Conservation (phyloP, 2,797 vertebrate species). For the Melanotaenia parkinsoni region DNA sequence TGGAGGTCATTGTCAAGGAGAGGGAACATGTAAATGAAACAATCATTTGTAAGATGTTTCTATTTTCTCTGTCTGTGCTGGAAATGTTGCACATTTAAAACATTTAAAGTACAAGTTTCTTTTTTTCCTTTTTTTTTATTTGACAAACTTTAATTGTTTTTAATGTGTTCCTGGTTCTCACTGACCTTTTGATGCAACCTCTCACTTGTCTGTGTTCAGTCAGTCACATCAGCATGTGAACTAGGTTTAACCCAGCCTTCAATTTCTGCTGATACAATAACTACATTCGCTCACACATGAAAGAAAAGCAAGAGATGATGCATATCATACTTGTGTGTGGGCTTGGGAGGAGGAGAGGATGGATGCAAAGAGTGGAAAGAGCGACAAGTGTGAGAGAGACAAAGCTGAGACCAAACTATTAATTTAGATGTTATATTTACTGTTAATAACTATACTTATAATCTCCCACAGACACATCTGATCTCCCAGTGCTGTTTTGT, state of each 20-base stretch:
- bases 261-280: slow-evolving; percentile 35
- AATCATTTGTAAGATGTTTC: neutral
- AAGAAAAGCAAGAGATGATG: slow-evolving; percentile 1
- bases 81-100: neutral
- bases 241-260: neutral
- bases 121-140: neutral
- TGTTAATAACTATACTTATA: neutral
- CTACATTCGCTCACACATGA: slow-evolving; percentile 27
- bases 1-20: slow-evolving; percentile 40
- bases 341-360: neutral
- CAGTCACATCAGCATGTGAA: neutral
- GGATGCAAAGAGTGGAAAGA: too few relatives aligned
- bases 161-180: neutral
- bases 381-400: neutral
- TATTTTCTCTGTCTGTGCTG: slow-evolving; percentile 1
- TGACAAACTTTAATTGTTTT: neutral
- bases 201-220: slow-evolving; percentile 1
- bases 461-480: neutral
- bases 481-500: neutral
- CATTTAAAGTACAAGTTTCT: neutral
- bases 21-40: slow-evolving; percentile 13
- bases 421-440: neutral
- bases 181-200: neutral
- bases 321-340: neutral
- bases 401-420: neutral